Evolutionary conservation across 1,140 invertebrate species (phyloP), one percentile per base, ranked within the genome.

Genomic region (Potamilus streckersoni): DNA sequence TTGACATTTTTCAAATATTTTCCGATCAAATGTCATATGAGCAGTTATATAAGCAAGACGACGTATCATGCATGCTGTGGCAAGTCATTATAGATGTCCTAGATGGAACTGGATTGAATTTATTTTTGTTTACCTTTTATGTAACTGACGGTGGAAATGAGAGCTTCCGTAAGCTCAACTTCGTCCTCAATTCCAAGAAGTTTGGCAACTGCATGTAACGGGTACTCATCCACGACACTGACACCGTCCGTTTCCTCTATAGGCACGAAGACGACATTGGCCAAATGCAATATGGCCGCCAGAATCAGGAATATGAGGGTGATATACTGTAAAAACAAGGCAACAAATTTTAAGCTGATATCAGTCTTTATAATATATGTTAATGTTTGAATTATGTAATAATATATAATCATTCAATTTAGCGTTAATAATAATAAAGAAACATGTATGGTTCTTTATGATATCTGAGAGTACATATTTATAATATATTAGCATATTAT

Each of bases 271-370:
- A 92, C 84, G 1, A 99, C 92, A 87, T 98, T 98, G 16, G 97
- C 96, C 63, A 98, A 88, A 86, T 98, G 96, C 31, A 99, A 90
- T 84, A 99, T 94, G 14, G 95, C 93, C 4, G 97, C 95, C 71
- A 98, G 90, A 38, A 98, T 93, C 65, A 93, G 93, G 80, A 97
- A 94, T 86, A 98, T 94, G 74, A 96, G 93, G 17, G 93, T 91
- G 83, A 96, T 94, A 77, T 96, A 94, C 57, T 93, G 91, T n/a
- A 94, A 92, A 92, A 84, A 96, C 96, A n/a, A 31, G 14, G 57
- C 55, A 58, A 2, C 5, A 60, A 61, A 31, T 16, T 15, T 71
- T 15, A 20, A 31, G 6, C 4, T 2, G 27, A 31, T 31, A 49
- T 49, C 4, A 49, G 6, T 49, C 38, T 49, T 49, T 49, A 8